phyloP scores from a whole-genome alignment of 2,113 vertebrate species.

The Agelaius phoeniceus region DNA sequence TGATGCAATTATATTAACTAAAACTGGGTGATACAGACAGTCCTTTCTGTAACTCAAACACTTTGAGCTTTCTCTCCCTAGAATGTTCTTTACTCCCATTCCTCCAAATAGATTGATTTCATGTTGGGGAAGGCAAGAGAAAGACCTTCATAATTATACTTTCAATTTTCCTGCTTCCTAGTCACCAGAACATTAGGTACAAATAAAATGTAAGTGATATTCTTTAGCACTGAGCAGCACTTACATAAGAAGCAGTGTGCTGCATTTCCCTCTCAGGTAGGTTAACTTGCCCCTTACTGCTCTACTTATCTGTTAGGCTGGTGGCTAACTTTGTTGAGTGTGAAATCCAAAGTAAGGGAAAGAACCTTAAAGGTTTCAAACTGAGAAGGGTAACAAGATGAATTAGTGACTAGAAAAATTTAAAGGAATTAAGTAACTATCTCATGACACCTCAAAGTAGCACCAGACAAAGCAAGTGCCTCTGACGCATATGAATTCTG shows the following conservation, averaged over 20 bases:
- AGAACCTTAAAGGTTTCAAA: slow-evolving; percentile 24
- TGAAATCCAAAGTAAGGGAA: neutral
- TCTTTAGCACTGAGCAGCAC: slow-evolving; percentile 59
- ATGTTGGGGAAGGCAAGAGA: neutral
- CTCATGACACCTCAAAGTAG: neutral
- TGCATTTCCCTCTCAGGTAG: slow-evolving; percentile 57
- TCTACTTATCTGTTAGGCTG: slow-evolving; percentile 45
- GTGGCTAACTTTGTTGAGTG: neutral
- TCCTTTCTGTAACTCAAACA: neutral
- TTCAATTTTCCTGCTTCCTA: neutral
- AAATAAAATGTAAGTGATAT: neutral
- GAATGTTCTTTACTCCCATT: neutral
- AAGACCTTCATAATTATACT: neutral
- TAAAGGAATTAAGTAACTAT: neutral
- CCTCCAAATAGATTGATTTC: neutral
- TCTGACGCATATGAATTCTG: neutral
- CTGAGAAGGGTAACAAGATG: neutral
- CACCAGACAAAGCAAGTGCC: neutral
- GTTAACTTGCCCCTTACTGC: slow-evolving; percentile 69
- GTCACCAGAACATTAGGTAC: neutral
- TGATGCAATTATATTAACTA: accelerated
- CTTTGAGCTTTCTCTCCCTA: neutral
- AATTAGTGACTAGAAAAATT: neutral
- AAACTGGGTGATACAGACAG: neutral
- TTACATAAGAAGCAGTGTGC: slow-evolving; percentile 50